Base-by-base conservation (phyloP, 1,140 invertebrate genomes). In the Drosophila pachea region DNA sequence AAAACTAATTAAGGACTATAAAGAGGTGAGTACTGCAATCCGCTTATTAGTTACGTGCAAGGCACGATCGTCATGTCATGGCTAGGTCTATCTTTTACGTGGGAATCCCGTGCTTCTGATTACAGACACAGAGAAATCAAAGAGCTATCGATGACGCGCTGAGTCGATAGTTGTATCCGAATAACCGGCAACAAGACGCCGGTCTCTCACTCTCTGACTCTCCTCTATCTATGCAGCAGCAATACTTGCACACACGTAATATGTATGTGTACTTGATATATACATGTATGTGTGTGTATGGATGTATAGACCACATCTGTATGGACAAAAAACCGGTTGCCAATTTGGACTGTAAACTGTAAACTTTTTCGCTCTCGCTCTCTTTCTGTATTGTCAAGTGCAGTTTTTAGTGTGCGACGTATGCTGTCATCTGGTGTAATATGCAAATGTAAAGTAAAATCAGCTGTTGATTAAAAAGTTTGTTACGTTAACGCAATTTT, bases 1-100 rank as follows among this genome's bases (percentile, higher is more conserved):
- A 38, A 22, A 75, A 78, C 68, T 83, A 83, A 73, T 84, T 84
- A 83, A 83, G 78, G 75, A 83, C 78, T 78, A 83, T 83, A 67
- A 82, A 82, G 78, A 83, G 79, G 79, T 83, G 40, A 84, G 78
- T 82, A 33, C 12, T 12, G n/a, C 11, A 9, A 56, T 9, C 14
- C 9, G 16, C 11, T 22, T 47, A 49, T 48, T 7, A 5, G n/a
- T 12, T 40, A 60, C 38, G 35, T 38, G 47, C 60, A 33, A 45
- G 53, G 32, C 14, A 43, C 7, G 48, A 49, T 55, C 48, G 54
- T 29, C 45, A 22, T 29, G 22, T 49, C 32, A 63, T 40, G 63
- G 48, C 64, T 29, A 47, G 32, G 11, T 9, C 22, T n/a, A 52
- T 36, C 43, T n/a, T n/a, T 12, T 16, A 12, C 14, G 12, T 8